These are phyloP conservation scores for Miniopterus natalensis DNA, from an alignment of 2,113 vertebrate genomes.

Conservation along the genomic window DNA sequence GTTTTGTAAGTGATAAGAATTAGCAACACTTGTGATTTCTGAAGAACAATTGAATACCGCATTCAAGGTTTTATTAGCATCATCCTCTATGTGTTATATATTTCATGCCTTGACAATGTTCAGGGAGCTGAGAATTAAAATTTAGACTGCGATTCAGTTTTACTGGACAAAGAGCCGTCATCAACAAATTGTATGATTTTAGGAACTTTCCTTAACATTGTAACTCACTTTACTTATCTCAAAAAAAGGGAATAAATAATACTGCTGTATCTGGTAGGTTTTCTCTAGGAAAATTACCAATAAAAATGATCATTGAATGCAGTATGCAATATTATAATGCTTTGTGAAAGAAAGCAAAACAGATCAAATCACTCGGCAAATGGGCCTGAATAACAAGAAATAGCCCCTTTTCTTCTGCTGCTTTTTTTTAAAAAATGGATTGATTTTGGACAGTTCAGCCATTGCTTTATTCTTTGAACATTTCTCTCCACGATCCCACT, in stretches of 20 bases:
- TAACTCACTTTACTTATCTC: background rate
- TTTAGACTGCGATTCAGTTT: constrained; percentile 12
- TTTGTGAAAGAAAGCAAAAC: constrained; percentile 23
- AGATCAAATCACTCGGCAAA: background rate
- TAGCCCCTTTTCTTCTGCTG: background rate
- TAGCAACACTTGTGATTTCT: background rate
- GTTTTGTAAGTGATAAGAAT: background rate
- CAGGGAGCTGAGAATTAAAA: background rate
- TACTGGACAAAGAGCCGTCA: background rate
- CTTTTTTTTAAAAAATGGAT: background rate
- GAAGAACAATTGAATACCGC: background rate
- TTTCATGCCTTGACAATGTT: background rate
- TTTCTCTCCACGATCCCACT: constrained; percentile 28
- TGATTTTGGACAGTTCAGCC: background rate
- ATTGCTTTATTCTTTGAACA: constrained; percentile 59
- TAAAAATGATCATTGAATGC: background rate
- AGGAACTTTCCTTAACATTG: background rate
- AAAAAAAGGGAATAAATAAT: background rate
- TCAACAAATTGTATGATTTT: background rate
- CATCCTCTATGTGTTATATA: background rate
- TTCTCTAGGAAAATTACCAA: background rate
- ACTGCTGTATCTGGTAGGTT: background rate
- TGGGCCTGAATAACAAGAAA: background rate
- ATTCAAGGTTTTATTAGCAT: background rate
- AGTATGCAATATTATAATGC: background rate